Percentiles rank a stretch among this genome's conserved stretches.
Conservation (phyloP, 2,888 invertebrate species). For the Steromphala cineraria region DNA sequence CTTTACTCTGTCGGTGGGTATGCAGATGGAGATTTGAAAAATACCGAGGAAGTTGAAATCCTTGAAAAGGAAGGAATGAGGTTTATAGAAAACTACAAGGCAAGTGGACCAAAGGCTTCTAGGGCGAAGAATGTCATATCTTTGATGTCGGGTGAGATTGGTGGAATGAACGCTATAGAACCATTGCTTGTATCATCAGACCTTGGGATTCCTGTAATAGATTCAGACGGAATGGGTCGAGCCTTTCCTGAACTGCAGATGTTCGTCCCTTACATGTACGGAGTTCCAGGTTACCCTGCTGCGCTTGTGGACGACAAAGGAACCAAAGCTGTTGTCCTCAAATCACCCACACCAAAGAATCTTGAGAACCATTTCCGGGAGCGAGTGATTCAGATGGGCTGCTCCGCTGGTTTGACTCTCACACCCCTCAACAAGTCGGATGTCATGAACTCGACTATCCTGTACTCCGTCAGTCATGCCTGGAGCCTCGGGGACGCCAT, state of each 20-base stretch:
- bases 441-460: constrained; percentile 46
- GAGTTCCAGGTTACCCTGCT: constrained; percentile 53
- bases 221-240: constrained; percentile 71
- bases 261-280: constrained; percentile 64
- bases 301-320: constrained; percentile 59
- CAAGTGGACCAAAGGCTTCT: constrained; percentile 34
- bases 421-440: constrained; percentile 46
- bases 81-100: constrained; percentile 54
- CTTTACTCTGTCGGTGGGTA: constrained; percentile 44
- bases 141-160: constrained; percentile 65
- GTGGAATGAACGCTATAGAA: constrained; percentile 67
- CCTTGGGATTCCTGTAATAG: constrained; percentile 61
- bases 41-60: constrained; percentile 42
- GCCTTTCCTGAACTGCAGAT: constrained; percentile 71
- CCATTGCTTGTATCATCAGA: constrained; percentile 63
- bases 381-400: constrained; percentile 65
- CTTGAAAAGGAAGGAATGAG: constrained; percentile 41
- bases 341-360: constrained; percentile 50
- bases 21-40: constrained; percentile 41
- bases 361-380: constrained; percentile 64
- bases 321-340: constrained; percentile 50
- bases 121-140: constrained; percentile 40
- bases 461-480: constrained; percentile 58
- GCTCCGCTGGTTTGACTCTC: constrained; percentile 51
- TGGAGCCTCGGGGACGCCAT: constrained; percentile 68